Conservation (phyloP, 92 coral and sea anemone genomes). For the Anthopleura xanthogrammica region DNA sequence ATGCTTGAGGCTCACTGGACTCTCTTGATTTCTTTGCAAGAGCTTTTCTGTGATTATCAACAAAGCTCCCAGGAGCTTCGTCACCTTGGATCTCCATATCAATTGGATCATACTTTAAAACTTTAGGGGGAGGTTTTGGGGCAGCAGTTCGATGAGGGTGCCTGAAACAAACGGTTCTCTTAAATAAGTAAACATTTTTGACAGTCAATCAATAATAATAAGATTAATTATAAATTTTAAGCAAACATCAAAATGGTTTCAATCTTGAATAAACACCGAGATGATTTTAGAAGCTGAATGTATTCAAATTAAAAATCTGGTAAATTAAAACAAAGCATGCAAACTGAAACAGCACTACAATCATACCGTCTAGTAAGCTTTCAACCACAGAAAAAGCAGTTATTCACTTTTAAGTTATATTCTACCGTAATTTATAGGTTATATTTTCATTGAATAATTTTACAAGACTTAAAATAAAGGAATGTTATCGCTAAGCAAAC, state of each 20-base stretch:
- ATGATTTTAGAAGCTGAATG: not conserved
- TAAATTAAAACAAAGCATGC: not conserved
- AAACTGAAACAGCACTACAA: not conserved
- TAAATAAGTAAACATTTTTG: not conserved
- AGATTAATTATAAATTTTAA: not conserved
- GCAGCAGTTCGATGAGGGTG: conserved; percentile 40
- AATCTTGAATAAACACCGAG: not conserved
- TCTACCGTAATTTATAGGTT: too few relatives aligned
- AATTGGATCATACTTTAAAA: conserved; percentile 53
- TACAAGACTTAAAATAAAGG: not conserved
- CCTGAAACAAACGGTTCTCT: conserved; percentile 5
- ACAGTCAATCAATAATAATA: not conserved
- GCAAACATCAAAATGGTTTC: conserved; percentile 1
- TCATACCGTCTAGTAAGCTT: not conserved
- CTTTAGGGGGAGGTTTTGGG: conserved; percentile 51
- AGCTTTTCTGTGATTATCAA: conserved; percentile 42
- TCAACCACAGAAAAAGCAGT: not conserved
- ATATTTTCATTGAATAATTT: not conserved
- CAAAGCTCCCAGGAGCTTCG: conserved; percentile 46
- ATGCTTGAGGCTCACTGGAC: conserved; percentile 62
- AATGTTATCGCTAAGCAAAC: not conserved
- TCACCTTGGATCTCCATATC: conserved; percentile 36
- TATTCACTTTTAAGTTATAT: too few relatives aligned
- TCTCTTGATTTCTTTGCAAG: conserved; percentile 50
- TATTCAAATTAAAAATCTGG: not conserved